phyloP scores from a whole-genome alignment of 2,888 invertebrate species.

The Parelbella ahira region DNA sequence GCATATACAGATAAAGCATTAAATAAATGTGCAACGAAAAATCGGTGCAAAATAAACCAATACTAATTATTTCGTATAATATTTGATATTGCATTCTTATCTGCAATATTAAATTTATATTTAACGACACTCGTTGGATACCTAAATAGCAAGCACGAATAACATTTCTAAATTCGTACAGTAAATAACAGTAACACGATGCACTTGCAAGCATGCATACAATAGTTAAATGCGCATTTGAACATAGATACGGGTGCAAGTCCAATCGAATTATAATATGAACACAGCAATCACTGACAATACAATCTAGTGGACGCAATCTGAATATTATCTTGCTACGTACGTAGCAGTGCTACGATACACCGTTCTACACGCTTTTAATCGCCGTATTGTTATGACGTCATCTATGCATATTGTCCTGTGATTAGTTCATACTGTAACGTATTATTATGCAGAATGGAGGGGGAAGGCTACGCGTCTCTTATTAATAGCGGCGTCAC shows the following conservation, averaged over 20 bases:
- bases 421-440: conserved; percentile 22
- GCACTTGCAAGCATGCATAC: conserved; percentile 13
- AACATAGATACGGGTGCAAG: conserved; percentile 14
- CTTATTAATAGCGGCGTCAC: conserved; percentile 20
- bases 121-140: conserved; percentile 3
- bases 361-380: conserved; percentile 22
- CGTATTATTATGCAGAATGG: conserved; percentile 17
- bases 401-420: conserved; percentile 23
- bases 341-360: conserved; percentile 7
- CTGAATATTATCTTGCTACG: conserved; percentile 23
- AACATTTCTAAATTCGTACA: conserved; percentile 8
- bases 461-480: conserved; percentile 17
- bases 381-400: conserved; percentile 14
- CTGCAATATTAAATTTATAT: neutral
- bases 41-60: too few relatives aligned
- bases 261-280: conserved; percentile 24
- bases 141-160: conserved; percentile 6
- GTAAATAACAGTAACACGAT: conserved; percentile 9
- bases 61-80: too few relatives aligned
- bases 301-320: conserved; percentile 15
- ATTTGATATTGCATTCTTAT: conserved; percentile 6
- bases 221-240: conserved; percentile 10
- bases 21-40: too few relatives aligned
- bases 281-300: conserved; percentile 14
- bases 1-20: too few relatives aligned